Evolutionary conservation across 2,888 invertebrate genomes (phyloP).

Genomic region (Catocala sponsa): DNA sequence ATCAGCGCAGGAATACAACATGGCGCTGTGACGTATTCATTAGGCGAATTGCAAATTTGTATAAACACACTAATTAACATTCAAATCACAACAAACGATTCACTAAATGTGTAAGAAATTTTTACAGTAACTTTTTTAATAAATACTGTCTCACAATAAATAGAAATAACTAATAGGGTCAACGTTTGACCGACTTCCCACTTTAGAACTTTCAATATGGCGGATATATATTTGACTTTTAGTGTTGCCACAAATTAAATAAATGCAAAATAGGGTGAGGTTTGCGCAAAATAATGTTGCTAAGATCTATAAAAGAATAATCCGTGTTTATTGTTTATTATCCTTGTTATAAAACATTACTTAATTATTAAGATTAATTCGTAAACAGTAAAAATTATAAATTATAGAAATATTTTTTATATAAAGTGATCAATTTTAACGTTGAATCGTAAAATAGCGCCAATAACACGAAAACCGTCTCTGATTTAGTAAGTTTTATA

Average conservation of each 20-base stretch:
- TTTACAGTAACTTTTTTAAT: constrained; percentile 67
- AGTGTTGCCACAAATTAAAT: constrained; percentile 63
- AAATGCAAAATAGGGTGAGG: constrained; percentile 12
- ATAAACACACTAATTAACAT: constrained; percentile 60
- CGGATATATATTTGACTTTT: constrained; percentile 75
- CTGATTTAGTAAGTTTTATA: not conserved
- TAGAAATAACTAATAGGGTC: constrained; percentile 80
- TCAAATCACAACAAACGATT: constrained; percentile 59
- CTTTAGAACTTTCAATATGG: constrained; percentile 85
- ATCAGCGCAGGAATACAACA: constrained; percentile 89
- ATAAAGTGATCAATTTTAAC: too few species aligned
- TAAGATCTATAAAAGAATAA: not conserved
- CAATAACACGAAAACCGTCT: too few species aligned
- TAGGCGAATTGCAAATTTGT: constrained; percentile 82
- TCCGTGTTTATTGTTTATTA: too few species aligned
- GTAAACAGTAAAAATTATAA: too few species aligned
- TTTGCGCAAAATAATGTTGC: not conserved
- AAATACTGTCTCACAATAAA: constrained; percentile 66
- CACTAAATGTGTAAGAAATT: constrained; percentile 69
- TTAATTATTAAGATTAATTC: too few species aligned
- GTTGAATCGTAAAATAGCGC: too few species aligned
- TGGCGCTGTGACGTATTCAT: constrained; percentile 88
- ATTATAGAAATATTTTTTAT: too few species aligned
- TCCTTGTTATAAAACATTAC: too few species aligned
- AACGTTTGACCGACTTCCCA: constrained; percentile 85